Conservation (phyloP, 2,797 vertebrate genomes). For the Thamnophis elegans region DNA sequence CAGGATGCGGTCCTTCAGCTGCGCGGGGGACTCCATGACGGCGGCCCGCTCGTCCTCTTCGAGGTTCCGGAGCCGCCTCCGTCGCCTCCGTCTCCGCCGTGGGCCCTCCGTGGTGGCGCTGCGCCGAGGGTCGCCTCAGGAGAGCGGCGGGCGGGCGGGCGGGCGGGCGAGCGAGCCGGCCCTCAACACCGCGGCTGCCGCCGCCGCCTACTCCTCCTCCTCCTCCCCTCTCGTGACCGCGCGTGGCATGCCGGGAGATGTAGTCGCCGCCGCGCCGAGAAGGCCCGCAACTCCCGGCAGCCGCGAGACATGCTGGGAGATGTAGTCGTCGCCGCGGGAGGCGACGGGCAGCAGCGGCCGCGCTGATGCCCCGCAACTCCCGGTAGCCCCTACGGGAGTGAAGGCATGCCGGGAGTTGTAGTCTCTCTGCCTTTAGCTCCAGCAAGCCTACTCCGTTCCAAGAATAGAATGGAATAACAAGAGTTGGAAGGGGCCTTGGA, state of each 20-base stretch:
- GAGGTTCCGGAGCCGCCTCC: slow-evolving; percentile 21
- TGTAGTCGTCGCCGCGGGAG: background rate
- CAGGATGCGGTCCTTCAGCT: slow-evolving; percentile 96
- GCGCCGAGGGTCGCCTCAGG: background rate
- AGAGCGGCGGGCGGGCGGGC: background rate
- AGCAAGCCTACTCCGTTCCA: background rate
- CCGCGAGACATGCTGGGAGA: background rate
- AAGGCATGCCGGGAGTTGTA: background rate
- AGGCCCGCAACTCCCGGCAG: background rate
- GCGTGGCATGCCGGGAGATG: background rate
- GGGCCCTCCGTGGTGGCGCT: slow-evolving; percentile 39
- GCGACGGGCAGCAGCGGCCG: too few relatives aligned
- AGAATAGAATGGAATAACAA: too few relatives aligned
- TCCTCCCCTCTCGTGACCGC: slow-evolving; percentile 30
- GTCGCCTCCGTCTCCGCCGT: slow-evolving; percentile 40
- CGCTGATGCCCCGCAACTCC: background rate
- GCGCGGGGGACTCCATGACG: slow-evolving; percentile 87
- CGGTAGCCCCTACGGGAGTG: background rate
- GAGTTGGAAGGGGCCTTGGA: too few relatives aligned
- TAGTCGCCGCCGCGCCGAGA: background rate
- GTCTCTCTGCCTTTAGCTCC: background rate
- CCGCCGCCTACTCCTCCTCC: slow-evolving; percentile 38
- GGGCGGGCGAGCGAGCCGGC: background rate
- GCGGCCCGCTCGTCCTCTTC: slow-evolving; percentile 1
- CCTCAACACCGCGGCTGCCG: slow-evolving; percentile 79